These are phyloP conservation scores for Pristionchus mayeri DNA, from an alignment of 2,888 invertebrate genomes.

Conservation along the genomic window DNA sequence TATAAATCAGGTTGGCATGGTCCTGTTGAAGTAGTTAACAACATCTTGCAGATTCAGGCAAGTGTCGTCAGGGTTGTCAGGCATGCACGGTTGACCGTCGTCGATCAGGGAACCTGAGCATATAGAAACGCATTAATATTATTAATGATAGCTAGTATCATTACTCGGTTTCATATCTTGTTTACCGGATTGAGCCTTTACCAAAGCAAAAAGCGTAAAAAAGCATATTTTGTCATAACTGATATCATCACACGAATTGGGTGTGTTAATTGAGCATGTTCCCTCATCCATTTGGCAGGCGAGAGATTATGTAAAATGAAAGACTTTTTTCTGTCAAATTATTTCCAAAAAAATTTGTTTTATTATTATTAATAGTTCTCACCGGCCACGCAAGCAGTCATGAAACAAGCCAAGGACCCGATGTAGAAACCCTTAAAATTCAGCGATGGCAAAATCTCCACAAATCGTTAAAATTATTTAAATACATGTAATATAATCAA, in stretches of 20 bases:
- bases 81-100: slow-evolving; percentile 16
- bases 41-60: slow-evolving; percentile 40
- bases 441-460: not conserved
- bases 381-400: slow-evolving; percentile 59
- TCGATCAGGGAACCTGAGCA: slow-evolving; percentile 41
- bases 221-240: not conserved
- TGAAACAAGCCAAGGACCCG: slow-evolving; percentile 56
- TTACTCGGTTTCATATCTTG: not conserved
- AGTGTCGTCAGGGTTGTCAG: slow-evolving; percentile 20
- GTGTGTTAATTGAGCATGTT: too few relatives aligned
- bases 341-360: too few relatives aligned
- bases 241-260: not conserved
- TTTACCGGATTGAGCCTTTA: not conserved
- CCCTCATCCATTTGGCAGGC: too few relatives aligned
- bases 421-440: slow-evolving; percentile 53
- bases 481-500: too few relatives aligned
- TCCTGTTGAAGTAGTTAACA: slow-evolving; percentile 26
- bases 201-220: not conserved
- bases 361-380: not conserved
- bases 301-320: not conserved
- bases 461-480: not conserved
- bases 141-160: not conserved
- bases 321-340: too few relatives aligned
- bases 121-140: not conserved
- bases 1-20: not conserved